Evolutionary conservation across 2,888 invertebrate species (phyloP).

Genomic region (Sinodicranocentrus sp.): DNA sequence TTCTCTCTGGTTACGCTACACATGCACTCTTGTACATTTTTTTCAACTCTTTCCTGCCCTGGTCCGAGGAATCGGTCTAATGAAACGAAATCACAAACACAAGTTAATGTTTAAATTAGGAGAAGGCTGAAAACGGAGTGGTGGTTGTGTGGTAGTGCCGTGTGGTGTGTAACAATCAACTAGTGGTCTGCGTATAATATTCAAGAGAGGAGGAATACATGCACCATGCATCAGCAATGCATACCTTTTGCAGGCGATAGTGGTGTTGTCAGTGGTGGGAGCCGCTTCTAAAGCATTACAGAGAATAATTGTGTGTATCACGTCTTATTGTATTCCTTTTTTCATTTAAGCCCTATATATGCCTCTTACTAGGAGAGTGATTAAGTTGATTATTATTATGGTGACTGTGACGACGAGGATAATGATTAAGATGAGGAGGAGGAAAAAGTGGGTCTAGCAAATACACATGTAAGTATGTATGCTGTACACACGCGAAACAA

Average conservation of each 20-base stretch:
- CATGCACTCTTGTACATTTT: no score
- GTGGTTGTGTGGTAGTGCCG: no score
- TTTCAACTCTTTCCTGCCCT: no score
- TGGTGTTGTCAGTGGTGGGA: neutral
- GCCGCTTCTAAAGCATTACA: neutral
- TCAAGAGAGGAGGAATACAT: neutral
- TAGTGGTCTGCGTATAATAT: slow-evolving; percentile 33
- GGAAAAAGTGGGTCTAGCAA: slow-evolving; percentile 29
- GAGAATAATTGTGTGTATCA: slow-evolving; percentile 1
- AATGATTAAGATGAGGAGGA: slow-evolving; percentile 38
- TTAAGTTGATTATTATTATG: slow-evolving; percentile 25
- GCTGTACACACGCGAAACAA: neutral
- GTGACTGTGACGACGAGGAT: slow-evolving; percentile 27
- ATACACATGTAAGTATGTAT: neutral
- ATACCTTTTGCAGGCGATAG: slow-evolving; percentile 1
- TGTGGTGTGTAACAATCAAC: slow-evolving; percentile 67
- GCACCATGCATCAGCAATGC: neutral
- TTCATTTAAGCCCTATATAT: slow-evolving; percentile 30
- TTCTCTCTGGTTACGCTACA: no score
- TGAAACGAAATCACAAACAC: no score
- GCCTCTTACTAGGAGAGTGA: slow-evolving; percentile 1
- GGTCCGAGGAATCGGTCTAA: no score
- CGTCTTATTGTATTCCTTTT: slow-evolving; percentile 2
- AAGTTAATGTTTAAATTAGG: no score
- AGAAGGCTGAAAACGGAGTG: no score